Base-by-base conservation (phyloP, 2,113 vertebrate genomes). In the Vulpes ferrilata region DNA sequence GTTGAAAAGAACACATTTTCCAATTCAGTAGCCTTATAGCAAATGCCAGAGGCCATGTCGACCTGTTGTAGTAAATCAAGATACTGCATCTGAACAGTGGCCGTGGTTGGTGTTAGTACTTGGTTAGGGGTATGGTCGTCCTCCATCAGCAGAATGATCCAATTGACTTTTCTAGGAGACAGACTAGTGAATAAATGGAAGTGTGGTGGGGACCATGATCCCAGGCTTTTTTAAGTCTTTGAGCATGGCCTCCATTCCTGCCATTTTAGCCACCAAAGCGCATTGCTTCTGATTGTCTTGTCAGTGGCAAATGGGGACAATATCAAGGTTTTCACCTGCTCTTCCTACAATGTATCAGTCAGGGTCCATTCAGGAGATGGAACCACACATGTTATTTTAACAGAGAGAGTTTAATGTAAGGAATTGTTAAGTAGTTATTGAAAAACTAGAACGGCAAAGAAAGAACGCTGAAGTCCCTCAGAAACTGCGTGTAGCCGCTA, bases 1-100 rank as follows among this genome's bases (percentile, higher is more conserved):
- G 32, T 83, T 97, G 76, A 95, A 96, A 90, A 95, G 85, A 74
- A 90, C 25, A 48, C 55, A 81, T 93, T 97, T 95, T 65, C 85
- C 60, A 65, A 84, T 69, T 83, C 67, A 88, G 1, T 55, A 84
- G 83, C 62, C 19, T 91, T 20, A 13, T 53, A 35, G 23, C 60
- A 48, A 92, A 55, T 59, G 81, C 89, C 59, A 95, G 65, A 53
- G 69, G 82, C 81, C 20, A 3, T 57, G 71, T 0, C 1, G 64
- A n/a, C 57, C 60, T 88, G 30, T 79, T 57, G 9, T 32, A 60
- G 48, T 93, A 86, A 80, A 73, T 62, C 22, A 89, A 84, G 62
- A 81, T 7, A 3, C 23, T 53, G 35, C 22, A 35, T 67, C 48
- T 53, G 69, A 64, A 4, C 7, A 35, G 92, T 69, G 38, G 48